Evolutionary conservation across 1,140 invertebrate genomes (phyloP).

Genomic region (Eufriesea mexicana): DNA sequence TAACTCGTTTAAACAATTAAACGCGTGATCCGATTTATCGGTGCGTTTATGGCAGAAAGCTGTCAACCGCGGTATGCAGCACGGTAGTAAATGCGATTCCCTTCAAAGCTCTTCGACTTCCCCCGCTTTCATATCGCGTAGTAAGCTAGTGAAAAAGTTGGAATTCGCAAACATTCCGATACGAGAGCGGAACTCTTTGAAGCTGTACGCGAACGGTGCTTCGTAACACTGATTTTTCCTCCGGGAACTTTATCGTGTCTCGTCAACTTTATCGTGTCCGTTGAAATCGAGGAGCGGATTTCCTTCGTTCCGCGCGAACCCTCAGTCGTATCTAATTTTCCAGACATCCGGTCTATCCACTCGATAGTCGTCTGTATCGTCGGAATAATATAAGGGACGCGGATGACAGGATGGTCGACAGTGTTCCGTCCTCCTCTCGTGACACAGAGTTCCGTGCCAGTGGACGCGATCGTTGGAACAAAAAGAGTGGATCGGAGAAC

Average conservation of each 20-base stretch:
- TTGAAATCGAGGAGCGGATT: neutral
- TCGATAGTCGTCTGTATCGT: neutral
- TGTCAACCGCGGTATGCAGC: neutral
- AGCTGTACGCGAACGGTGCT: no score
- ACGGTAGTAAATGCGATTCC: neutral
- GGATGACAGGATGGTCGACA: no score
- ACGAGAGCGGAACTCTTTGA: no score
- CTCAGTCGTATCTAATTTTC: no score
- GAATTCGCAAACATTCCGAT: no score
- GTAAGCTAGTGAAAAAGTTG: no score
- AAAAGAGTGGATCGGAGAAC: slow-evolving; percentile 35
- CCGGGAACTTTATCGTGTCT: neutral
- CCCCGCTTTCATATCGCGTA: neutral
- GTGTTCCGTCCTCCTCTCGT: no score
- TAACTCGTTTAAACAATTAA: no score
- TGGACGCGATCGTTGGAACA: slow-evolving; percentile 41
- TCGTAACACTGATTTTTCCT: neutral
- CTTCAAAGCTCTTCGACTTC: neutral
- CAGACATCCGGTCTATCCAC: neutral
- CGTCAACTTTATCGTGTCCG: neutral
- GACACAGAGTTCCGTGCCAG: slow-evolving; percentile 3
- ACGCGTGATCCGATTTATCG: no score
- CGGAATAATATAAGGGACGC: neutral
- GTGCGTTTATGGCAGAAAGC: no score
- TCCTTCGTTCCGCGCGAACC: no score